phyloP scores from a whole-genome alignment of 2,888 invertebrate species.

The Drosophila trichaetosa region DNA sequence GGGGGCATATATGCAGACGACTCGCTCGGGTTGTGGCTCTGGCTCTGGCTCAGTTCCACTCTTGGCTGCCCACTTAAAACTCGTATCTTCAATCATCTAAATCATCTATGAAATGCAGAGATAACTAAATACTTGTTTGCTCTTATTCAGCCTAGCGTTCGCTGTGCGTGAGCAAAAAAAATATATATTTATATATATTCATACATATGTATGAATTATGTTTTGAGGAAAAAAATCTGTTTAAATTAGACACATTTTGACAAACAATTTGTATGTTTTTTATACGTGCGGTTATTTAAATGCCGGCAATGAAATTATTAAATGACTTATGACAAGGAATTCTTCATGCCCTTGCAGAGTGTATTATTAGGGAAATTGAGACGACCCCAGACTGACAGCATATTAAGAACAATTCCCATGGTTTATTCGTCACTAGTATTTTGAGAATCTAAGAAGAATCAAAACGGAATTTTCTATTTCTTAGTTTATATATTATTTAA shows the following conservation, averaged over 20 bases:
- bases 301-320: neutral
- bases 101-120: slow-evolving; percentile 67
- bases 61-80: slow-evolving; percentile 49
- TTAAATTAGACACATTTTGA: neutral
- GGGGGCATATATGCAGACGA: slow-evolving; percentile 15
- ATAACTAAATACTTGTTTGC: slow-evolving; percentile 58
- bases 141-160: slow-evolving; percentile 17
- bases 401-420: neutral
- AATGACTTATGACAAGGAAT: neutral
- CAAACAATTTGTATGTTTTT: neutral
- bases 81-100: slow-evolving; percentile 63
- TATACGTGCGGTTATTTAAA: neutral
- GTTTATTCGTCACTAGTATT: neutral
- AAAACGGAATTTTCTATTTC: neutral
- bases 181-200: neutral
- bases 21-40: neutral
- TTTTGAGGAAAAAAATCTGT: neutral
- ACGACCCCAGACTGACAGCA: neutral
- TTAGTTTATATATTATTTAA: neutral
- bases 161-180: slow-evolving; percentile 31
- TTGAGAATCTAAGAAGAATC: neutral
- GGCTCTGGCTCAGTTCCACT: slow-evolving; percentile 5
- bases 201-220: too few species aligned
- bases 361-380: neutral
- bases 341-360: neutral